Evolutionary conservation across 2,113 vertebrate species (phyloP), one percentile per base, ranked within the genome.

Genomic region (Eolophus roseicapilla): DNA sequence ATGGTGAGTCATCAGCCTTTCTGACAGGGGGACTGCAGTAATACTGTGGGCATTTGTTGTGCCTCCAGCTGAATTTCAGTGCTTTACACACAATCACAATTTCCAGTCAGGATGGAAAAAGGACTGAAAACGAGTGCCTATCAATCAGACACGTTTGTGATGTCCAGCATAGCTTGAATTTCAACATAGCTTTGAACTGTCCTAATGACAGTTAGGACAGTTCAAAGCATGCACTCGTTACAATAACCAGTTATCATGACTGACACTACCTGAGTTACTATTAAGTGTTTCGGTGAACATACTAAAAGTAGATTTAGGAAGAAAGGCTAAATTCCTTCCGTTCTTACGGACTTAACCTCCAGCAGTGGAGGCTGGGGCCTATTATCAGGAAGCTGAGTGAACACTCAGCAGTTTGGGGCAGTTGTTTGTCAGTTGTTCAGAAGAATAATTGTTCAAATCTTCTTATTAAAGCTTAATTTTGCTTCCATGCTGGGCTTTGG

Each of bases 1-100:
- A 99, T n/a, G 99, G 99, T 99, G 92, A 98, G 98, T 97, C 70
- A 82, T 57, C 62, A 68, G 0, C 81, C 71, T 74, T 71, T 55
- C 82, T 82, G 82, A 68, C 86, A 95, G 74, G 67, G 67, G 18
- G 57, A 29, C 46, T 86, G 43, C 46, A 71, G 39, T 43, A 53
- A 70, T 44, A 21, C 52, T 70, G 47, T 46, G 29, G 62, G 85
- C 76, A 82, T 82, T 87, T 80, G 39, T 37, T 81, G 69, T 90
- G 89, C 89, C 74, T 71, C 77, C 23, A 49, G 92, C 77, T 93
- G 88, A 49, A 91, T 93, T 92, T 76, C 88, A 85, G 17, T 0
- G 0, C 77, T 93, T 94, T 73, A 49, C 43, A 74, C 82, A 79
- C 65, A 49, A 17, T 76, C 37, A 39, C 57, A 52, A 13, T 86